These are phyloP conservation scores for Physella acuta DNA, from an alignment of 1,140 invertebrate genomes.

Conservation along the genomic window DNA sequence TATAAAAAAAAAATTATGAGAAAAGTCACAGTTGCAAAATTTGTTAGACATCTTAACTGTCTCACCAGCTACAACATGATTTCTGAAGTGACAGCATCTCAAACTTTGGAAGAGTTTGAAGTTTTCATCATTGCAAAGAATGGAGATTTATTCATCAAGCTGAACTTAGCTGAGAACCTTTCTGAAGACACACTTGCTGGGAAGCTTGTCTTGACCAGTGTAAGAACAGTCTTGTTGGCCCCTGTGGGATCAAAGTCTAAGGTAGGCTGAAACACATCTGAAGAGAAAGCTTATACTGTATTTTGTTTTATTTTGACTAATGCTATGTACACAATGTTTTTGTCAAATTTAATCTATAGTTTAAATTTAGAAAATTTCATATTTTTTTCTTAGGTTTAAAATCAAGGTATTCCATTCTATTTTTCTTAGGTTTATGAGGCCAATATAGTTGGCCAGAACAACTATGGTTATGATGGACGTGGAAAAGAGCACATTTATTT, in stretches of 20 bases:
- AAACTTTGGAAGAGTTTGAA: conserved; percentile 36
- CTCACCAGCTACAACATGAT: conserved; percentile 49
- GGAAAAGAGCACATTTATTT: conserved; percentile 50
- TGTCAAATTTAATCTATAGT: too few relatives aligned
- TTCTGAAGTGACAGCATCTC: conserved; percentile 26
- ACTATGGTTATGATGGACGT: conserved; percentile 49
- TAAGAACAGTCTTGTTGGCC: conserved; percentile 44
- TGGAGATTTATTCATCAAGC: conserved; percentile 53
- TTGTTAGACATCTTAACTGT: conserved; percentile 1
- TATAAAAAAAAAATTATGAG: not conserved
- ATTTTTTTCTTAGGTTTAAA: too few relatives aligned
- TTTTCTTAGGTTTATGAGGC: conserved; percentile 48
- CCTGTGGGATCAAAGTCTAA: conserved; percentile 24
- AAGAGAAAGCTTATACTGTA: too few relatives aligned
- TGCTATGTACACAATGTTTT: too few relatives aligned
- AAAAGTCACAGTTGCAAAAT: not conserved
- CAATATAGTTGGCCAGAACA: conserved; percentile 42
- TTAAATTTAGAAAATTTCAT: too few relatives aligned
- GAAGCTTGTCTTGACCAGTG: conserved; percentile 48
- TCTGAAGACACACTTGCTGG: conserved; percentile 54
- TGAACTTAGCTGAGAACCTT: conserved; percentile 47
- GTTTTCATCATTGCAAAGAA: conserved; percentile 34
- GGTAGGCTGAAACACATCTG: too few relatives aligned
- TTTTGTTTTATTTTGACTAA: too few relatives aligned
- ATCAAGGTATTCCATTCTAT: not conserved